A percentile compares a stretch with the other conserved stretches of the same genome.
Evolutionary conservation across 2,113 vertebrate species (phyloP).

Genomic region (Melanotaenia duboulayi): DNA sequence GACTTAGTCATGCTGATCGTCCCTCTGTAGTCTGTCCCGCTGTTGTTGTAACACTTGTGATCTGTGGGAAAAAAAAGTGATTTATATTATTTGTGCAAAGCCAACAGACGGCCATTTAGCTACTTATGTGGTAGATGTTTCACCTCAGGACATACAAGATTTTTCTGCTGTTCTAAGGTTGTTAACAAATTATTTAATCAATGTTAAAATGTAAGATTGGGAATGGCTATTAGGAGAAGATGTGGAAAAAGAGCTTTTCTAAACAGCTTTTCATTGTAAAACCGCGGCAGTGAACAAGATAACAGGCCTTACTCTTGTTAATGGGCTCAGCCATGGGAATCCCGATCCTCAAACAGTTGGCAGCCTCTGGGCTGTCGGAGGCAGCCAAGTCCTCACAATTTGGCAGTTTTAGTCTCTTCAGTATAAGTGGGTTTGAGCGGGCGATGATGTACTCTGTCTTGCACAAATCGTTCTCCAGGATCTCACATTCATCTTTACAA

Average conservation of each 20-base stretch:
- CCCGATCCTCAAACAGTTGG: constrained; percentile 94
- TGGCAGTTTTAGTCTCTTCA: constrained; percentile 95
- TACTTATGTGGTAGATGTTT: no score
- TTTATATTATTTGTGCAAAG: not conserved
- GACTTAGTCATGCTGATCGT: constrained; percentile 93
- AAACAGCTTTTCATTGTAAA: not conserved
- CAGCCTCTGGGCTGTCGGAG: constrained; percentile 89
- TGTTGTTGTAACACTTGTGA: constrained; percentile 96
- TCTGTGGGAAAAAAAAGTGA: constrained; percentile 74
- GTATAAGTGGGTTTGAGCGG: constrained; percentile 95
- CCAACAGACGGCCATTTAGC: no score
- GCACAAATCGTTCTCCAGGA: constrained; percentile 96
- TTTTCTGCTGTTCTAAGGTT: not conserved
- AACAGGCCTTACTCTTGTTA: constrained; percentile 90
- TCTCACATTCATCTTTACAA: constrained; percentile 97
- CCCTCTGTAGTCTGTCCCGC: constrained; percentile 92
- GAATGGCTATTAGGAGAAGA: no score
- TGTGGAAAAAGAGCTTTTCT: not conserved
- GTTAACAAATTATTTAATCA: not conserved
- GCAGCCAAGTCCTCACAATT: constrained; percentile 97
- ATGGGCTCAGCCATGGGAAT: constrained; percentile 97
- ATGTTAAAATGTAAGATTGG: not conserved
- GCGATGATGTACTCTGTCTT: constrained; percentile 99
- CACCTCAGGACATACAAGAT: not conserved
- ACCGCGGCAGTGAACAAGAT: not conserved